phyloP scores from a whole-genome alignment of 2,888 invertebrate genomes.

The Penaeus monodon region DNA sequence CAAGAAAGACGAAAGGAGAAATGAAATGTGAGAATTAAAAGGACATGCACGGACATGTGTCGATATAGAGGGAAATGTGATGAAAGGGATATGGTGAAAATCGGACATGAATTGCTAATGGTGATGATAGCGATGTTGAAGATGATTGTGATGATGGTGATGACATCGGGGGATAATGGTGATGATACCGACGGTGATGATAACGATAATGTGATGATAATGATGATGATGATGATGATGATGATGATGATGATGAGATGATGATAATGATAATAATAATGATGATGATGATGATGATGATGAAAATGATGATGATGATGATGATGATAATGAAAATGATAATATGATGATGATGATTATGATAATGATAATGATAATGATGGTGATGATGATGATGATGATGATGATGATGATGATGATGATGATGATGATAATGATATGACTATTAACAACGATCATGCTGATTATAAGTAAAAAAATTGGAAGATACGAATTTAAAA shows the following conservation, averaged over 20 bases:
- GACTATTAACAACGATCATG: not conserved
- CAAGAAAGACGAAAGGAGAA: too few species aligned
- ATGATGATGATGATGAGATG: not conserved
- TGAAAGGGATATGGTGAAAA: too few species aligned
- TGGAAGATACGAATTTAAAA: too few species aligned
- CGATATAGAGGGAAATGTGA: too few species aligned
- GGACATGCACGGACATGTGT: too few species aligned
- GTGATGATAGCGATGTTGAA: not conserved
- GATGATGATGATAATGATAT: not conserved
- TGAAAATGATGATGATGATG: not conserved
- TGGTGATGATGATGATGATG: slow-evolving; percentile 6
- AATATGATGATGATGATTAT: not conserved
- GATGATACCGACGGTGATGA: not conserved
- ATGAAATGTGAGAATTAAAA: too few species aligned
- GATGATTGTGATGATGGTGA: not conserved
- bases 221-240: not conserved
- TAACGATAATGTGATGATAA: too few species aligned
- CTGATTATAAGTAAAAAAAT: too few species aligned
- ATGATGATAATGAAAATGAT: not conserved
- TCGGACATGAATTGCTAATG: not conserved
- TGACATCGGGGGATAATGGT: not conserved
- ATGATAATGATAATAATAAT: not conserved
- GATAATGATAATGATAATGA: not conserved
- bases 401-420: slow-evolving; percentile 13
- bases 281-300: slow-evolving; percentile 2